Percentiles rank a stretch among this genome's conserved stretches.
Evolutionary conservation across 1,140 invertebrate genomes (phyloP).

Genomic region (Drosophila insularis): DNA sequence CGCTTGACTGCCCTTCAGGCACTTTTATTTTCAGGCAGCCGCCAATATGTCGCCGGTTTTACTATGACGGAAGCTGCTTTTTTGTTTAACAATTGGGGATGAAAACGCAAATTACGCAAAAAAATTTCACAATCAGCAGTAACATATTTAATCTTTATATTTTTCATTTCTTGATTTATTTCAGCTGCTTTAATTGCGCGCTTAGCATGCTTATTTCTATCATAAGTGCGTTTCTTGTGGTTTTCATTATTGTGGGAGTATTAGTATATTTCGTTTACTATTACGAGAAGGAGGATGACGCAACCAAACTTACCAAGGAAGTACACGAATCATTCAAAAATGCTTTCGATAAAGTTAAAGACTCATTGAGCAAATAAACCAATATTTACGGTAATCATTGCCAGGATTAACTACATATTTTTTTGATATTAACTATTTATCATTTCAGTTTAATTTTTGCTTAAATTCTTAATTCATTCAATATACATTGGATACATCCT

Average conservation of each 20-base stretch:
- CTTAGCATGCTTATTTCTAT: constrained; percentile 67
- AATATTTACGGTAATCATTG: constrained; percentile 4
- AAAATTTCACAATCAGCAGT: constrained; percentile 6
- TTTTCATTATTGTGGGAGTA: constrained; percentile 64
- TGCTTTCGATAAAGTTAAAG: constrained; percentile 51
- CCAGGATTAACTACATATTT: background rate
- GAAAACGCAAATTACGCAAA: constrained; percentile 20
- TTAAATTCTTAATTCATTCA: background rate
- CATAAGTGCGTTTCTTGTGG: constrained; percentile 69
- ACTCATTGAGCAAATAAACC: constrained; percentile 32
- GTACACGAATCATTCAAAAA: constrained; percentile 45
- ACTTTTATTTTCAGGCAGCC: constrained; percentile 14
- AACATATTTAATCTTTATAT: too few species aligned
- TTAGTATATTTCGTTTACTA: constrained; percentile 69
- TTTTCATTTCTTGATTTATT: constrained; percentile 7
- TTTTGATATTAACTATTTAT: background rate
- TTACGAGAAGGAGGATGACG: constrained; percentile 58
- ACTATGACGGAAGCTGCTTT: constrained; percentile 29
- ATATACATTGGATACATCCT: background rate
- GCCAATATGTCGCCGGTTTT: constrained; percentile 42
- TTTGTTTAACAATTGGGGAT: constrained; percentile 1
- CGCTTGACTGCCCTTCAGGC: background rate
- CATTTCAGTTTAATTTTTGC: background rate
- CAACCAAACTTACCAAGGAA: constrained; percentile 44
- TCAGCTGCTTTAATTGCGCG: constrained; percentile 74